phyloP scores from a whole-genome alignment of 2,113 vertebrate genomes.

The Ondatra zibethicus region DNA sequence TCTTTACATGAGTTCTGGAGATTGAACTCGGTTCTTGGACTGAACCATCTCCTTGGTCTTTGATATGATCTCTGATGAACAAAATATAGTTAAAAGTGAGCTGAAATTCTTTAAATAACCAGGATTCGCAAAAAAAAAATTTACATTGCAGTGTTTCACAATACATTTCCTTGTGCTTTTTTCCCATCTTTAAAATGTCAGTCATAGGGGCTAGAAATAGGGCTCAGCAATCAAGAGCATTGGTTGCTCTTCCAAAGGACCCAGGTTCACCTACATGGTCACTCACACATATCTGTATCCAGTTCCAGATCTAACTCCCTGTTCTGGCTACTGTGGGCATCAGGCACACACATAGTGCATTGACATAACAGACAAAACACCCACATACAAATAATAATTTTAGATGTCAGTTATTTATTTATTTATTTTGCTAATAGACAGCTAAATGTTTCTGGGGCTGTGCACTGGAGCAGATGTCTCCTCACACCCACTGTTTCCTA shows the following conservation, averaged over 20 bases:
- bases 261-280: background rate
- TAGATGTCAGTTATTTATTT: background rate
- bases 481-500: background rate
- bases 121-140: conserved; percentile 38
- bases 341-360: background rate
- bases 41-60: background rate
- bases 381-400: background rate
- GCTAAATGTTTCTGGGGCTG: background rate
- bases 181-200: conserved; percentile 26
- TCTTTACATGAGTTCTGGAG: background rate
- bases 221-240: background rate
- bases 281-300: background rate
- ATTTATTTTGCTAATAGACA: background rate
- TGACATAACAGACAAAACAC: background rate
- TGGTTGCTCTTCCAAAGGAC: background rate
- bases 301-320: background rate
- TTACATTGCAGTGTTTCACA: background rate
- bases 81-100: conserved; percentile 8
- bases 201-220: background rate
- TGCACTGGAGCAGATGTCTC: background rate
- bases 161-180: background rate
- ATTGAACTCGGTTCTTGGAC: background rate
- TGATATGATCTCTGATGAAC: background rate
- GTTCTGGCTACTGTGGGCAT: background rate
- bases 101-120: conserved; percentile 22